phyloP scores from a whole-genome alignment of 2,888 invertebrate species.

The Cyrtodaria siliqua region DNA sequence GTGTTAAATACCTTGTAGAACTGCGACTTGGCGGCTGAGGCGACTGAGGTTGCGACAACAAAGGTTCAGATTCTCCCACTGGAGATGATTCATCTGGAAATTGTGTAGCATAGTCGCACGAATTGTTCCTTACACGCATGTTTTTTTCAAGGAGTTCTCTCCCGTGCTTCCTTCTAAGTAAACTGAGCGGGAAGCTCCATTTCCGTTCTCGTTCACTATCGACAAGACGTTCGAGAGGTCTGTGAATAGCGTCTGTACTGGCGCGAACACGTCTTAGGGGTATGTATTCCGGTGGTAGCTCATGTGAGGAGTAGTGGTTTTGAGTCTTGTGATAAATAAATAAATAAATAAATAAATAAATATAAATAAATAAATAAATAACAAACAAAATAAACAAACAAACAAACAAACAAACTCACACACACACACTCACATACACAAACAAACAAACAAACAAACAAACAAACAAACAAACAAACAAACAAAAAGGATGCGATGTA shows the following conservation, averaged over 20 bases:
- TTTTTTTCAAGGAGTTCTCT: conserved; percentile 8
- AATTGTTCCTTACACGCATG: no score
- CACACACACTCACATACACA: no score
- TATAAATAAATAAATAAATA: no score
- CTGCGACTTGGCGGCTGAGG: background rate
- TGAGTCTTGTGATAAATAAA: background rate
- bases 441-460: no score
- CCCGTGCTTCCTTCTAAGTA: conserved; percentile 32
- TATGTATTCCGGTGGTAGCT: conserved; percentile 62
- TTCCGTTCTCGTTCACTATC: conserved; percentile 61
- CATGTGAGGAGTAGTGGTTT: background rate
- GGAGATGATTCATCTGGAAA: conserved; percentile 19
- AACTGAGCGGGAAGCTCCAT: conserved; percentile 63
- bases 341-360: no score
- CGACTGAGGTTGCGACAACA: background rate
- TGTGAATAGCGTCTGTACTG: conserved; percentile 37
- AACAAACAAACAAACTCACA: no score
- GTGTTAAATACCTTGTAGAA: no score
- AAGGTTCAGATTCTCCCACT: background rate
- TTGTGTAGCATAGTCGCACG: conserved; percentile 11
- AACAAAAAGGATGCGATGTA: no score
- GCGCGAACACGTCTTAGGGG: conserved; percentile 61
- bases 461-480: no score
- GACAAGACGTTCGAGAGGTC: conserved; percentile 33
- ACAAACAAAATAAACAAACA: no score